Evolutionary conservation across 2,113 vertebrate species (phyloP).

Genomic region (Sturnus vulgaris): DNA sequence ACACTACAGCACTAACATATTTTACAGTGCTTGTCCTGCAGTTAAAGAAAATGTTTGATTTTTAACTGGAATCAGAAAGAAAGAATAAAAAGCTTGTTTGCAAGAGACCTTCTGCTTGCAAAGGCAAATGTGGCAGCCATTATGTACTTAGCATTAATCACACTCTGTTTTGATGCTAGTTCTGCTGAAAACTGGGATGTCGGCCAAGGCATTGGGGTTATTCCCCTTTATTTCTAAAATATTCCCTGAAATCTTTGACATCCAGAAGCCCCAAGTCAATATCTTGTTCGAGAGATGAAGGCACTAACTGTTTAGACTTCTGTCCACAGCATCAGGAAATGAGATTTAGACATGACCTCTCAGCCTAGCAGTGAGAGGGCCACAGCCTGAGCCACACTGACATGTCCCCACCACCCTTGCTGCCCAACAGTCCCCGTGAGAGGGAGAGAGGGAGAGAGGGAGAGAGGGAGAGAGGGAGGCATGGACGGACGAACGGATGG

Average conservation of each 20-base stretch:
- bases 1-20: neutral
- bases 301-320: neutral
- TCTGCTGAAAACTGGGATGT: neutral
- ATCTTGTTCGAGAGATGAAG: neutral
- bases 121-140: neutral
- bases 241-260: neutral
- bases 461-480: too few relatives aligned
- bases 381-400: neutral
- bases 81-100: neutral
- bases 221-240: slow-evolving; percentile 17
- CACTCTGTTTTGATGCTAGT: neutral
- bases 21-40: neutral
- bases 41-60: neutral
- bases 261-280: neutral
- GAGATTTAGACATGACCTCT: neutral
- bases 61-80: neutral
- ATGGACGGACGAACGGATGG: neutral
- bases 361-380: neutral
- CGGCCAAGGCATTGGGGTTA: neutral
- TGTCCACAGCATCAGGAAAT: neutral
- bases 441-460: too few relatives aligned
- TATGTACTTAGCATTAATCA: slow-evolving; percentile 14
- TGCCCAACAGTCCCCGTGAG: neutral
- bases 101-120: neutral
- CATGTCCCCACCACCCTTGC: neutral